These are phyloP conservation scores for Cryptomyrus ogoouensis DNA, from an alignment of 2,113 vertebrate species.

Conservation along the genomic window DNA sequence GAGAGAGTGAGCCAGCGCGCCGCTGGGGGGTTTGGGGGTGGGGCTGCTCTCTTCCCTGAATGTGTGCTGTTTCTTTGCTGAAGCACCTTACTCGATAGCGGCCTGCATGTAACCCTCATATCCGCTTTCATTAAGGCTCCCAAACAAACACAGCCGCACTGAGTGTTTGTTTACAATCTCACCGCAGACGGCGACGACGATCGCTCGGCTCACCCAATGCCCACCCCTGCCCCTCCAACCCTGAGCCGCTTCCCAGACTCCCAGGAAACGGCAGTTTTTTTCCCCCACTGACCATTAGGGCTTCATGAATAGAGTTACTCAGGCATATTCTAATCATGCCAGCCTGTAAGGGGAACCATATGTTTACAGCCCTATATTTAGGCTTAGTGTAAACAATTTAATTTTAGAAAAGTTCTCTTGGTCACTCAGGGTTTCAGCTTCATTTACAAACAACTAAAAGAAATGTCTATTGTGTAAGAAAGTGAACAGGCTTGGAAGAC, in stretches of 20 bases:
- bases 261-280: background rate
- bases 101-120: background rate
- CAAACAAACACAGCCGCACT: background rate
- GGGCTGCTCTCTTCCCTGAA: constrained; percentile 20
- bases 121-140: background rate
- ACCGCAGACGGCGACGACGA: background rate
- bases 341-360: background rate
- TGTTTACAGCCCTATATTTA: constrained; percentile 23
- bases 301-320: constrained; percentile 1
- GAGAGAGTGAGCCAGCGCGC: constrained; percentile 19
- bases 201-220: background rate
- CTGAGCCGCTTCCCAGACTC: background rate
- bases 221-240: background rate
- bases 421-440: background rate
- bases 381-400: constrained; percentile 25
- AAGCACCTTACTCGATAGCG: constrained; percentile 29
- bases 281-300: background rate
- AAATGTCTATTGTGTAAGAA: background rate
- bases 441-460: background rate
- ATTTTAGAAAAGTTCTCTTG: constrained; percentile 9
- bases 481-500: background rate
- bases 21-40: background rate
- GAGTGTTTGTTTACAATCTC: background rate
- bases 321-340: background rate
- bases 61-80: constrained; percentile 44